Percentiles rank a stretch among this genome's conserved stretches.
phyloP scores from a whole-genome alignment of 2,888 invertebrate genomes.

The Calliopum simillimum region DNA sequence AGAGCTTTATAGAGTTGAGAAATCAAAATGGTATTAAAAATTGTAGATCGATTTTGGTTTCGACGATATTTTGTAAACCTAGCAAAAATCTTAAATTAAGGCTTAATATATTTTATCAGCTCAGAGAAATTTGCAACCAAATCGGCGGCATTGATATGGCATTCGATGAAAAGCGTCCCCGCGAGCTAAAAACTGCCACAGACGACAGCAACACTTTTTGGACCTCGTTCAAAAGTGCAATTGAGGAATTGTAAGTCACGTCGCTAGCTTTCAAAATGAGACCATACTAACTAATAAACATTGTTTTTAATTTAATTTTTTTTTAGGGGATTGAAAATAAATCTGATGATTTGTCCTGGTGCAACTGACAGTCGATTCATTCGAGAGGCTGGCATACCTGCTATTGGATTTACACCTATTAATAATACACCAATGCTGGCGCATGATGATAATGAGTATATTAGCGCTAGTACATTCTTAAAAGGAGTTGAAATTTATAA shows the following conservation, averaged over 20 bases:
- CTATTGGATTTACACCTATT: conserved; percentile 93
- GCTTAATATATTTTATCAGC: too few species aligned
- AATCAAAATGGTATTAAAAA: too few species aligned
- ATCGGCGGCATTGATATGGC: conserved; percentile 79
- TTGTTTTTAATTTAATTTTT: too few species aligned
- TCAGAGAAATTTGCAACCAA: conserved; percentile 68
- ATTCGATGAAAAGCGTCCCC: conserved; percentile 75
- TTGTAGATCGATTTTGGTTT: too few species aligned
- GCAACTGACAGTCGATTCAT: conserved; percentile 91
- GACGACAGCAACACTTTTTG: conserved; percentile 78
- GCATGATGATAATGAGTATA: conserved; percentile 92
- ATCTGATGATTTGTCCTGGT: conserved; percentile 85
- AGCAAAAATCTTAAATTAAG: too few species aligned
- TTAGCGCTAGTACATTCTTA: conserved; percentile 83
- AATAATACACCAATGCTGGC: conserved; percentile 84
- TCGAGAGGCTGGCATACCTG: conserved; percentile 83
- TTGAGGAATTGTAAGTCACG: conserved; percentile 70
- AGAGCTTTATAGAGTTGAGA: too few species aligned
- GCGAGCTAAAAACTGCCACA: conserved; percentile 73
- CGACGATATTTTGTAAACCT: too few species aligned
- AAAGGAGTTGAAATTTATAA: conserved; percentile 82
- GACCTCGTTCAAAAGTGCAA: conserved; percentile 76
- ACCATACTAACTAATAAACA: conserved; percentile 16
- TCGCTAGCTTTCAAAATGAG: neutral
- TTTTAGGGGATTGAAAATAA: conserved; percentile 75